These are phyloP conservation scores for Pocillopora grandis DNA, from an alignment of 92 coral and sea anemone species.

Conservation along the genomic window DNA sequence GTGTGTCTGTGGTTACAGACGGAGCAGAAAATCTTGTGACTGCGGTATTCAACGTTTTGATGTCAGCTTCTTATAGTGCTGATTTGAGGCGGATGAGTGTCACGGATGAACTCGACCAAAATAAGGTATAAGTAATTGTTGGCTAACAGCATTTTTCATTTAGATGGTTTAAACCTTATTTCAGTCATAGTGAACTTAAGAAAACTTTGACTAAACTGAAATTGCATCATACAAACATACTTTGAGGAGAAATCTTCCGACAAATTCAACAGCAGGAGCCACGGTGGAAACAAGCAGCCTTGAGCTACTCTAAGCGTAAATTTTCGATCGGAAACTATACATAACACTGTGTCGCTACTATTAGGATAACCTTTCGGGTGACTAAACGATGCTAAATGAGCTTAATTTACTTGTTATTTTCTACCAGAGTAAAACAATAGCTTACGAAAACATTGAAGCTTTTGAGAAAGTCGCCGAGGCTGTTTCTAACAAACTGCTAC, in stretches of 20 bases:
- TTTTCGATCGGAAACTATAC: no score
- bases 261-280: no score
- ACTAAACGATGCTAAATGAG: neutral
- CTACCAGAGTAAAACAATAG: conserved; percentile 45
- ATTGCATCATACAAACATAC: no score
- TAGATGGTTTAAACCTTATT: no score
- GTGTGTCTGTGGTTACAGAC: conserved; percentile 41
- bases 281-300: no score
- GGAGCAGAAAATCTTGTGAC: conserved; percentile 51
- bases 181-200: no score
- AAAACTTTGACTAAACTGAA: no score
- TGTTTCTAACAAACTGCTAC: conserved; percentile 45
- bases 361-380: no score
- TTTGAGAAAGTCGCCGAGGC: conserved; percentile 54
- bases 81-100: conserved; percentile 2
- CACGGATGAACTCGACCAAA: neutral
- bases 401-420: neutral
- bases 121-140: neutral
- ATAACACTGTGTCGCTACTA: no score
- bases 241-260: no score
- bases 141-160: no score
- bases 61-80: conserved; percentile 59
- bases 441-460: conserved; percentile 49
- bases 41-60: conserved; percentile 58
- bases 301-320: no score